Percentiles rank a stretch among this genome's conserved stretches.
Evolutionary conservation across 2,888 invertebrate species (phyloP).

Genomic region (Hypomecis atomaria): DNA sequence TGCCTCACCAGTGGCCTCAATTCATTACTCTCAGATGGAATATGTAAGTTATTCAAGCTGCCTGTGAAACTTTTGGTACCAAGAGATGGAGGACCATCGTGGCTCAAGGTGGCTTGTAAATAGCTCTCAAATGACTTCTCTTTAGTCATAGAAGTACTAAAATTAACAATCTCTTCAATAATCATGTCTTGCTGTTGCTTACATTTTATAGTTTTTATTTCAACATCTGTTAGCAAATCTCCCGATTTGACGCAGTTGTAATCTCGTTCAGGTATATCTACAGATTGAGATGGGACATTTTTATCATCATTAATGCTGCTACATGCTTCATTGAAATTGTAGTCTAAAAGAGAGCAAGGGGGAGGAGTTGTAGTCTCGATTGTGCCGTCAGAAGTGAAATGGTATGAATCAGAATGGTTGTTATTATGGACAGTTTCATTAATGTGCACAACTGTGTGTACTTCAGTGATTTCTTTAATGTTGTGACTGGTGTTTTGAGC

Average conservation of each 20-base stretch:
- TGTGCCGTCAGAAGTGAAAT: slow-evolving; percentile 13
- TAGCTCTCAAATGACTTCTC: slow-evolving; percentile 46
- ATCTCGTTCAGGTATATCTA: slow-evolving; percentile 72
- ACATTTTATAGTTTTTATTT: slow-evolving; percentile 29
- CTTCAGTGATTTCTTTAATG: slow-evolving; percentile 38
- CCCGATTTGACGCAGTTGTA: slow-evolving; percentile 54
- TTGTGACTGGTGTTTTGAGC: slow-evolving; percentile 44
- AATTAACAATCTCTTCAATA: slow-evolving; percentile 44
- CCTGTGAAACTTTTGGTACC: slow-evolving; percentile 75
- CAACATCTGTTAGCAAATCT: slow-evolving; percentile 47
- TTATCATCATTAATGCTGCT: slow-evolving; percentile 43
- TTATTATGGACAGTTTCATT: slow-evolving; percentile 16
- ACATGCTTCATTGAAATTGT: slow-evolving; percentile 61
- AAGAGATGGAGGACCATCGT: slow-evolving; percentile 65
- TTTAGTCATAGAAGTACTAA: slow-evolving; percentile 52
- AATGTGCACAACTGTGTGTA: neutral
- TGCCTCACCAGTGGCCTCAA: slow-evolving; percentile 85
- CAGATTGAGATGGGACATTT: slow-evolving; percentile 38
- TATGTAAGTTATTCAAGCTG: slow-evolving; percentile 75
- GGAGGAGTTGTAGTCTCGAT: slow-evolving; percentile 39
- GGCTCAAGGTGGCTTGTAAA: slow-evolving; percentile 49
- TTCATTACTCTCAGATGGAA: slow-evolving; percentile 60
- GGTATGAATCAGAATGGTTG: slow-evolving; percentile 27
- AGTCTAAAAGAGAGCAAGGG: slow-evolving; percentile 64
- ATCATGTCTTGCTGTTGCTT: slow-evolving; percentile 34